A percentile compares a stretch with the other conserved stretches of the same genome.
phyloP scores from a whole-genome alignment of 2,888 invertebrate species.

The Hymenopus coronatus region DNA sequence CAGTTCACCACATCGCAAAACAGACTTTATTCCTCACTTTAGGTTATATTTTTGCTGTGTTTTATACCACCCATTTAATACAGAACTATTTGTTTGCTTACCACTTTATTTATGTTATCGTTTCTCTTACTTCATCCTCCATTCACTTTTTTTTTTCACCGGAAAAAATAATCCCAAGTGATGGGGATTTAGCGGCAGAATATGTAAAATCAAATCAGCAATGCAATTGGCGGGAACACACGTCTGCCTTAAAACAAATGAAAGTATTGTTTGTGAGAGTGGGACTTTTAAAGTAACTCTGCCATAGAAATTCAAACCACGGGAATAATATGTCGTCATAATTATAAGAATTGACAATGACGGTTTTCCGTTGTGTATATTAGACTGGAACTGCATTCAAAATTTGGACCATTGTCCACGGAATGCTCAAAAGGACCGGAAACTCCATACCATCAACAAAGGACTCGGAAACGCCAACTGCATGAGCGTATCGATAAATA shows the following conservation, averaged over 20 bases:
- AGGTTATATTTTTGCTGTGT: not conserved
- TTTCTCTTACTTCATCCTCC: not conserved
- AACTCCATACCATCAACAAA: too few species aligned
- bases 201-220: not conserved
- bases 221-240: not conserved
- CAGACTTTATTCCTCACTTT: not conserved
- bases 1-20: too few species aligned
- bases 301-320: not conserved
- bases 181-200: not conserved
- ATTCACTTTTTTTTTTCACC: not conserved
- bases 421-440: too few species aligned
- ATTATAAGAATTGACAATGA: not conserved
- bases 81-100: not conserved
- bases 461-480: too few species aligned
- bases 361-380: not conserved
- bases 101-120: not conserved
- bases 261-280: too few species aligned
- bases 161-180: not conserved
- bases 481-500: too few species aligned
- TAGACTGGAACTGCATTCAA: not conserved
- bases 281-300: not conserved
- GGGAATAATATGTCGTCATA: not conserved
- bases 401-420: too few species aligned
- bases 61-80: not conserved
- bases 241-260: not conserved